Base-by-base conservation (phyloP, 64 coral and sea anemone species). In the Pocillopora verrucosa region DNA sequence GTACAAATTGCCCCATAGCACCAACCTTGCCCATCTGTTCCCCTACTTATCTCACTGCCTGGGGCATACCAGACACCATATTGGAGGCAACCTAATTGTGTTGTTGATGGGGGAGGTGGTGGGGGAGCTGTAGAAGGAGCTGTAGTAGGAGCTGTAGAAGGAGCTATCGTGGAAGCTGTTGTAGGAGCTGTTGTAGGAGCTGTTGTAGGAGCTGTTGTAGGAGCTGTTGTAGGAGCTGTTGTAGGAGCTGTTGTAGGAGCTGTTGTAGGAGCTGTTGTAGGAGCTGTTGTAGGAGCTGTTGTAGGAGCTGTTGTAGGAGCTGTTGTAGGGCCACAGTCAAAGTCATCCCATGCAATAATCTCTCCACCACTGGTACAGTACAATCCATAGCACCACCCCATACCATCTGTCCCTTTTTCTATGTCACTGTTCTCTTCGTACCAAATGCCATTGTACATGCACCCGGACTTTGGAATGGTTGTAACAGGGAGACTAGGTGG, bases 401-500 rank as follows among this genome's bases (percentile, higher is more conserved):
- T 26, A 9, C 70, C 69, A 76, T 74, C 51, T 51, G 64, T 58
- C 5, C 62, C 79, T 73, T 56, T 10, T 10, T 13, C 51, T 1
- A 75, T 72, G 16, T 59, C 62, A 16, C 72, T 74, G 4, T 45
- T 59, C 59, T 41, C 37, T 25, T 24, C 25, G 25, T 91, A 91
- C 68, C 61, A 74, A 16, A 73, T 91, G 22, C 89, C 89, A 59
- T 91, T 45, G 16, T 82, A 35, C 5, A 82, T 19, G 83, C 89
- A 90, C 10, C 89, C 78, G 4, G 24, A 22, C 30, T 30, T 30
- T 16, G 11, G 65, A 13, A 13, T 76, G 16, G 45, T 77, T 16
- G 87, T 56, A 35, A 36, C 64, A 65, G 58, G 36, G 17, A 36
- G 12, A 24, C 56, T 84, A 5, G 41, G 60, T 65, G 58, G 30